Base-by-base conservation (phyloP, 2,797 vertebrate species). In the Crenuchus spilurus region DNA sequence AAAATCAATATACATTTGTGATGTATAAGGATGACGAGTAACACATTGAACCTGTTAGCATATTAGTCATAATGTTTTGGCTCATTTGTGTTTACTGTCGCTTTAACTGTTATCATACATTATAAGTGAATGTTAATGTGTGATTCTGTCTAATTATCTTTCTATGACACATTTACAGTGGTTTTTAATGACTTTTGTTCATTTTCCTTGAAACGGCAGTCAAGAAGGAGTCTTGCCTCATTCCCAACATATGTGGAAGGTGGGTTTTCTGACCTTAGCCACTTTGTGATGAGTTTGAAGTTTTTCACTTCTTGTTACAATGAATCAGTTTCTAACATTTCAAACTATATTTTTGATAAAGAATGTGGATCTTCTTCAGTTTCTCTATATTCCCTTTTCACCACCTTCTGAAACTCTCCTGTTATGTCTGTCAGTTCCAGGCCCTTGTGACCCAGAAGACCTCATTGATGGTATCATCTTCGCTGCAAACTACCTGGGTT, bases 181-280 rank as follows among this genome's bases (percentile, higher is more conserved):
- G n/a, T n/a, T 26, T 57, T 67, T 18, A 31, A n/a, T 51, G 0
- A 13, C 57, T 31, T 35, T 33, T 68, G 22, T 52, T 68, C 37
- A 39, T 70, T 80, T 4, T 69, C 62, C 4, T 94, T 86, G 90
- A 90, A 82, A 90, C 90, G 89, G 81, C 89, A 99, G 97, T 93
- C 95, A 84, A 95, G 92, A 84, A 97, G 93, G 92, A 97, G 93
- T 84, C 93, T 98, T 85, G 95, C 97, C 58, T 96, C 97, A 28
- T 98, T 98, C 86, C 97, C 97, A 64, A 97, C 96, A 14, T 98
- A 97, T 77, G 97, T 98, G 83, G 96, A 98, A 95, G 97, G 97
- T 99, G 92, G 96, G 96, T 85, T 35, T 63, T 33, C 2, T 30
- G 8, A 24, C 6, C n/a, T 7, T 11, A 24, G 48, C 10, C 10